These are phyloP conservation scores for Drosophila nr. perissopoda DNA, from an alignment of 2,888 invertebrate genomes.

Conservation along the genomic window DNA sequence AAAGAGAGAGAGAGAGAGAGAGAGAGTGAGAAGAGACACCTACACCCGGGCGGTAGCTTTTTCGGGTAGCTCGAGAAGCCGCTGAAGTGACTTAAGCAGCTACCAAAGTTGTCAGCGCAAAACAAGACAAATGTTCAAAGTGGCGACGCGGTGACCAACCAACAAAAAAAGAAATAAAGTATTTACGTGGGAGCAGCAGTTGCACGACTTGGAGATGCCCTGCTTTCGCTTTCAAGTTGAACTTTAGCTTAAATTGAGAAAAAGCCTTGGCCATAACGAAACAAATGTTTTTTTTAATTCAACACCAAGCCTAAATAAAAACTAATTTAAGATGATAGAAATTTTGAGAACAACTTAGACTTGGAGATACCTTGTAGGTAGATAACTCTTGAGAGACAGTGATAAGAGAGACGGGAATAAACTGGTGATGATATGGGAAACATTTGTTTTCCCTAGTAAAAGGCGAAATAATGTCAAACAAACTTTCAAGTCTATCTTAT, in stretches of 20 bases:
- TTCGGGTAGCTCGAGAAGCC: slow-evolving; percentile 44
- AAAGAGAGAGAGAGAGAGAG: not conserved
- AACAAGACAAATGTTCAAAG: slow-evolving; percentile 77
- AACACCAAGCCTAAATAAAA: not conserved
- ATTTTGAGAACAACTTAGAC: not conserved
- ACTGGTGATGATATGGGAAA: not conserved
- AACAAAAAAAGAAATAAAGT: slow-evolving; percentile 19
- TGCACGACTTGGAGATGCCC: slow-evolving; percentile 17
- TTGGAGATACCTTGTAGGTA: not conserved
- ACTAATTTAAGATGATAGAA: not conserved
- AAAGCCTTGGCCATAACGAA: not conserved
- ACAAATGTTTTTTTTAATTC: not conserved
- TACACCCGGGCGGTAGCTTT: slow-evolving; percentile 67
- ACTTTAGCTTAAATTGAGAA: not conserved
- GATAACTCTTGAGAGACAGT: not conserved
- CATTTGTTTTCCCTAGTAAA: not conserved
- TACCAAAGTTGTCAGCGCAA: slow-evolving; percentile 82
- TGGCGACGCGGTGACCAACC: slow-evolving; percentile 64
- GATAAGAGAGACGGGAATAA: not conserved
- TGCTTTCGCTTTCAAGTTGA: not conserved
- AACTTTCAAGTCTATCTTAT: not conserved
- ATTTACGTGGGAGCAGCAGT: not conserved
- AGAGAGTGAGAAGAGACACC: slow-evolving; percentile 40
- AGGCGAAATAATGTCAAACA: not conserved
- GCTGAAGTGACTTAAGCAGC: slow-evolving; percentile 75